Evolutionary conservation across 2,888 invertebrate genomes (phyloP).

Genomic region (Drosophila leonis): DNA sequence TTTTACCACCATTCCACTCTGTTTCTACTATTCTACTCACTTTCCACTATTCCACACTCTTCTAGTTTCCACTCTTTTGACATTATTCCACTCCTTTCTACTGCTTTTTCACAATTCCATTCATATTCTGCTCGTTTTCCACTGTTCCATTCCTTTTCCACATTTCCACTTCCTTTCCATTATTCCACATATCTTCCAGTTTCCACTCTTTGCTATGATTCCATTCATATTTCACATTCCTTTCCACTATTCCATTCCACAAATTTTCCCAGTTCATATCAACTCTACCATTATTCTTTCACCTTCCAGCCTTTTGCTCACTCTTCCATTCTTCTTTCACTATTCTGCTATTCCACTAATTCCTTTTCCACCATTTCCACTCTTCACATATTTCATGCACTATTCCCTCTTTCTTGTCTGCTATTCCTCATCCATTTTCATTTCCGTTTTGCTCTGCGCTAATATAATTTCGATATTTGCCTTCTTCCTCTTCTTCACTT

Average conservation of each 20-base stretch:
- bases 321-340: not conserved
- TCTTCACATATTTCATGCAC: not conserved
- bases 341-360: slow-evolving; percentile 5
- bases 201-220: not conserved
- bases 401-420: not conserved
- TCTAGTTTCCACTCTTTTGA: not conserved
- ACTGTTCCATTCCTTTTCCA: not conserved
- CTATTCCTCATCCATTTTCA: slow-evolving; percentile 46
- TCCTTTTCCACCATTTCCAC: not conserved
- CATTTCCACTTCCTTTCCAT: not conserved
- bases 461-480: slow-evolving; percentile 76
- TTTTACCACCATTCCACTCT: not conserved
- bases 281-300: not conserved
- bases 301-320: not conserved
- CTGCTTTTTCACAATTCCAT: not conserved
- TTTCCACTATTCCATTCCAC: not conserved
- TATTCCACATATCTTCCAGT: no score
- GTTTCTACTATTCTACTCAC: not conserved
- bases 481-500: not conserved
- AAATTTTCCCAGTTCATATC: not conserved
- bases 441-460: slow-evolving; percentile 63
- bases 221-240: no score
- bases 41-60: not conserved
- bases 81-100: not conserved
- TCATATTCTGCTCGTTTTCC: not conserved